A percentile compares a stretch with the other conserved stretches of the same genome.
Conservation (phyloP, 2,888 invertebrate species). For the Drosophila fungiperda region DNA sequence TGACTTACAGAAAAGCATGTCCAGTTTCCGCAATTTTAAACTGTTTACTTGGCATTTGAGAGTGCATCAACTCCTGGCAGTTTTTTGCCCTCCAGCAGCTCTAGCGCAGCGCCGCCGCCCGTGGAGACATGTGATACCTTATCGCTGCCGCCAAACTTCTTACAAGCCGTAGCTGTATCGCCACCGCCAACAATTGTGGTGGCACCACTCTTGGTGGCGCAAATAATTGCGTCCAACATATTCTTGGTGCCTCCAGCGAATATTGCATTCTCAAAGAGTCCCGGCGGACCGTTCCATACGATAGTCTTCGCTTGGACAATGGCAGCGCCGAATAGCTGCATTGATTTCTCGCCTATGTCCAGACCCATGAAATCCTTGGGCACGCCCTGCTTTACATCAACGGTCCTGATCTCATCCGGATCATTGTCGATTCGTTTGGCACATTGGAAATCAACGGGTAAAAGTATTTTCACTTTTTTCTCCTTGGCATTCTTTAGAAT, state of each 20-base stretch:
- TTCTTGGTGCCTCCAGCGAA: slow-evolving; percentile 96
- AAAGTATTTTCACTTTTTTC: slow-evolving; percentile 95
- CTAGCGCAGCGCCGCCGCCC: slow-evolving; percentile 96
- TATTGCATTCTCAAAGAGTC: slow-evolving; percentile 98
- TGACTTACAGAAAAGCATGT: not conserved
- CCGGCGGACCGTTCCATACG: slow-evolving; percentile 99
- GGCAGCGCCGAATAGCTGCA: slow-evolving; percentile 91
- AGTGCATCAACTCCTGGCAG: slow-evolving; percentile 95
- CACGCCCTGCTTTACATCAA: slow-evolving; percentile 91
- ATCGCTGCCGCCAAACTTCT: slow-evolving; percentile 93
- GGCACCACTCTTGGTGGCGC: slow-evolving; percentile 92
- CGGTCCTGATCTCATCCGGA: slow-evolving; percentile 91
- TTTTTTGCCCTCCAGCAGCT: slow-evolving; percentile 94
- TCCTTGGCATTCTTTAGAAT: slow-evolving; percentile 95
- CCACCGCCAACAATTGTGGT: slow-evolving; percentile 97
- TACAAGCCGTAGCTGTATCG: slow-evolving; percentile 98
- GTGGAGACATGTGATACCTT: slow-evolving; percentile 97
- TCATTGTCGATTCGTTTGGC: slow-evolving; percentile 98
- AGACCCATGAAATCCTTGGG: slow-evolving; percentile 97
- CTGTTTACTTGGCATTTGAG: slow-evolving; percentile 62
- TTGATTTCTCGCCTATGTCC: slow-evolving; percentile 95
- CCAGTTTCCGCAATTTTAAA: not conserved
- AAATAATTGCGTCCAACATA: slow-evolving; percentile 97
- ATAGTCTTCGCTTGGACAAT: slow-evolving; percentile 96
- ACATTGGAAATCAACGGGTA: slow-evolving; percentile 97